Evolutionary conservation across 2,888 invertebrate genomes (phyloP).

Genomic region (Nysson spinosus): DNA sequence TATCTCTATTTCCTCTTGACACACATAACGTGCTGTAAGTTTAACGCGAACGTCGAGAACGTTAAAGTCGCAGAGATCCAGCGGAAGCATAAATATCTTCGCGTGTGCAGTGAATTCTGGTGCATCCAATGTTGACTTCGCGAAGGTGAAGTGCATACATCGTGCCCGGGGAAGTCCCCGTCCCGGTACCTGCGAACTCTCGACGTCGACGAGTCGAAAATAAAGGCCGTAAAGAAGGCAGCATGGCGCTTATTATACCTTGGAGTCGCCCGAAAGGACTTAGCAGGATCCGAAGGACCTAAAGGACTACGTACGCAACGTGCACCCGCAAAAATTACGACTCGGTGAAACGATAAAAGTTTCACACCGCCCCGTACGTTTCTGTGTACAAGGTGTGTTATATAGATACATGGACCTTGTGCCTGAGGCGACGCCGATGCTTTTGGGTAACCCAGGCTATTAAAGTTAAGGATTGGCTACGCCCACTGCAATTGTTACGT

Average conservation of each 20-base stretch:
- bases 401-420: conserved; percentile 8
- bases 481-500: too few relatives aligned
- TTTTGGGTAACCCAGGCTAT: conserved; percentile 69
- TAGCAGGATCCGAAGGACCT: too few relatives aligned
- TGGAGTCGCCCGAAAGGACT: too few relatives aligned
- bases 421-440: conserved; percentile 54
- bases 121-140: conserved; percentile 10
- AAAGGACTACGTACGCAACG: conserved; percentile 34
- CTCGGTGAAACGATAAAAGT: conserved; percentile 66
- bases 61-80: conserved; percentile 23
- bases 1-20: conserved; percentile 1
- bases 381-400: background rate
- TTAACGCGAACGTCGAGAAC: conserved; percentile 20
- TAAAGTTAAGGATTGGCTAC: conserved; percentile 70
- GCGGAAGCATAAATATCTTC: conserved; percentile 38
- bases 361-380: conserved; percentile 49
- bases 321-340: conserved; percentile 64
- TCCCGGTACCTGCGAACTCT: background rate
- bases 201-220: conserved; percentile 27
- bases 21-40: conserved; percentile 12
- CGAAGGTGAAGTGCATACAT: background rate
- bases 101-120: conserved; percentile 16
- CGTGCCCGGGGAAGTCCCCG: background rate
- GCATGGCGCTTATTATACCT: conserved; percentile 47
- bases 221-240: conserved; percentile 26